Evolutionary conservation across 2,797 vertebrate species (phyloP).

Genomic region (Lepus oiostolus): DNA sequence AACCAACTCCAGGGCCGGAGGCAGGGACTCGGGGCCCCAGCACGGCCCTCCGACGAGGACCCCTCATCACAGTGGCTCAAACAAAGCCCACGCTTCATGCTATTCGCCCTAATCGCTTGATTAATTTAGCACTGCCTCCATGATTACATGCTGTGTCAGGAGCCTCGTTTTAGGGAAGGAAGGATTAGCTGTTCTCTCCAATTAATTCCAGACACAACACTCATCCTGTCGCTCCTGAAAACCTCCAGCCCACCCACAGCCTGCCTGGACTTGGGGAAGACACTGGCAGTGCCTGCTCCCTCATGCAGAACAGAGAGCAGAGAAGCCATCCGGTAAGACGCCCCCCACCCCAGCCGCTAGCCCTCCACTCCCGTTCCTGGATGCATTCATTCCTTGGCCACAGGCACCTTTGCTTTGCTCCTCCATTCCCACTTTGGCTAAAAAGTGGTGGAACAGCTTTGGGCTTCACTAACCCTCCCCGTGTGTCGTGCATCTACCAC

Average conservation of each 20-base stretch:
- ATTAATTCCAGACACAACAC: constrained; percentile 15
- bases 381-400: background rate
- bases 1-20: background rate
- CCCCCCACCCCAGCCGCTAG: background rate
- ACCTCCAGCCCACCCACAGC: background rate
- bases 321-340: constrained; percentile 5
- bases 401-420: background rate
- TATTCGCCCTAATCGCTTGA: background rate
- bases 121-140: constrained; percentile 7
- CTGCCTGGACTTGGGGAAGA: background rate
- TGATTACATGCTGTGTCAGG: background rate
- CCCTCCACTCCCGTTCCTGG: background rate
- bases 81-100: background rate
- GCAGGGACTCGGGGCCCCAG: background rate
- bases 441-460: background rate
- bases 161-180: background rate
- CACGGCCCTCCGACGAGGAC: background rate
- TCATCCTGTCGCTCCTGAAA: background rate
- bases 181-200: constrained; percentile 14
- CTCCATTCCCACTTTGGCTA: background rate
- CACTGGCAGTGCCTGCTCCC: background rate
- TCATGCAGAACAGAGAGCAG: background rate
- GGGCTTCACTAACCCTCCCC: background rate
- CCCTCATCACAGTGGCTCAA: background rate
- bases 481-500: background rate